phyloP scores from a whole-genome alignment of 2,113 vertebrate species.

The Pristiophorus japonicus region DNA sequence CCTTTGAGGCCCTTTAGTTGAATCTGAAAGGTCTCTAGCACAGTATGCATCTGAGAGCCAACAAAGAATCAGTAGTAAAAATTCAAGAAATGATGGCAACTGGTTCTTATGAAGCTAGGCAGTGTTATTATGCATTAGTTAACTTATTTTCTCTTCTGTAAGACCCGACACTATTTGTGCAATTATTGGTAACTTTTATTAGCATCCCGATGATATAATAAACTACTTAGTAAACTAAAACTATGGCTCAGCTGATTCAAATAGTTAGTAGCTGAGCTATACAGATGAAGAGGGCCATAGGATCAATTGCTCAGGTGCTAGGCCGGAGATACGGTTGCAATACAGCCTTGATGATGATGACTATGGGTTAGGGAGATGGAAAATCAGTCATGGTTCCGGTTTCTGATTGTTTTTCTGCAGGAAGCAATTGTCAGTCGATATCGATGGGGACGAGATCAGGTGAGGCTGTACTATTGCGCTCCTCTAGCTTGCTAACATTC shows the following conservation, averaged over 20 bases:
- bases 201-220: not conserved
- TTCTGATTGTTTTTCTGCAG: no score
- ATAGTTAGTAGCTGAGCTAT: not conserved
- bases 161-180: not conserved
- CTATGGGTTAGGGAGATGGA: no score
- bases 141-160: not conserved
- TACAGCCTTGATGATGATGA: no score
- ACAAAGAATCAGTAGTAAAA: not conserved
- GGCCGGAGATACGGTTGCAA: no score
- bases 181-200: not conserved
- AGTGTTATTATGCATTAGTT: not conserved
- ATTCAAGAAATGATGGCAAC: not conserved
- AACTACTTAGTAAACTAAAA: no score
- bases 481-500: no score
- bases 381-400: no score
- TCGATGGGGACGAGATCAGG: no score
- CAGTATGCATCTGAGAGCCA: not conserved
- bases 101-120: not conserved
- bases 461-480: no score
- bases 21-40: not conserved
- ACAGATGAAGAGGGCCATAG: no score
- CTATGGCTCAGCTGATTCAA: not conserved
- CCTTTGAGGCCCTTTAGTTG: constrained; percentile 42
- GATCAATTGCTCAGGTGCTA: no score
- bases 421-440: no score